These are phyloP conservation scores for Atractosteus spatula DNA, from an alignment of 2,113 vertebrate species.

Conservation along the genomic window DNA sequence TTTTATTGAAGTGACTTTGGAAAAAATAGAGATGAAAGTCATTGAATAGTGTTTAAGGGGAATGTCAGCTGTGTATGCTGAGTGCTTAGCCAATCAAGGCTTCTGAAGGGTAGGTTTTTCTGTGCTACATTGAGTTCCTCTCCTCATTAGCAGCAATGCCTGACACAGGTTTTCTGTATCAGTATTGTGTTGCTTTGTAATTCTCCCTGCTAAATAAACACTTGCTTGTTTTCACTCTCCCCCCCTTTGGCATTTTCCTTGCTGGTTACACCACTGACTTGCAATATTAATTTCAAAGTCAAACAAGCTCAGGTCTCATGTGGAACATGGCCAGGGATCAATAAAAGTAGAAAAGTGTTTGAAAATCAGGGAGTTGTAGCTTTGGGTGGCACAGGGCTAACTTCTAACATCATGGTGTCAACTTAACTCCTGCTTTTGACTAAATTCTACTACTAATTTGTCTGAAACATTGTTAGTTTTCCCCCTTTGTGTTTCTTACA, in stretches of 20 bases:
- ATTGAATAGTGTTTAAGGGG: no score
- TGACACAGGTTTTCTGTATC: not conserved
- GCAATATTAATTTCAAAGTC: not conserved
- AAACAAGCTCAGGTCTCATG: constrained; percentile 1
- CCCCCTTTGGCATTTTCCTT: not conserved
- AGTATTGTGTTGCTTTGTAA: no score
- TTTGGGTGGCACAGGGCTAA: no score
- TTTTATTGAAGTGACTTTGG: no score
- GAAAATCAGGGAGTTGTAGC: not conserved
- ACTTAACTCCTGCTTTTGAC: no score
- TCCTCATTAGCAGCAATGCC: not conserved
- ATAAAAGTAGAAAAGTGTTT: not conserved
- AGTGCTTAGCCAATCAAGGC: not conserved
- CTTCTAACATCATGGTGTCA: no score
- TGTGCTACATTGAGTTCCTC: no score
- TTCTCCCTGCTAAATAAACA: not conserved
- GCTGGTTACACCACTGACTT: no score
- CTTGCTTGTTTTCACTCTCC: not conserved
- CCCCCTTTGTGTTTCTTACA: no score
- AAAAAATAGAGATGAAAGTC: no score
- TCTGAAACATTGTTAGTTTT: no score
- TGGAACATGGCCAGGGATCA: not conserved
- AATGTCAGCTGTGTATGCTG: not conserved
- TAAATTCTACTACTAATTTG: no score
- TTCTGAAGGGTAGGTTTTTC: not conserved